Evolutionary conservation across 1,140 invertebrate genomes (phyloP), one percentile per base, ranked within the genome.

Genomic region (Habropoda laboriosa): DNA sequence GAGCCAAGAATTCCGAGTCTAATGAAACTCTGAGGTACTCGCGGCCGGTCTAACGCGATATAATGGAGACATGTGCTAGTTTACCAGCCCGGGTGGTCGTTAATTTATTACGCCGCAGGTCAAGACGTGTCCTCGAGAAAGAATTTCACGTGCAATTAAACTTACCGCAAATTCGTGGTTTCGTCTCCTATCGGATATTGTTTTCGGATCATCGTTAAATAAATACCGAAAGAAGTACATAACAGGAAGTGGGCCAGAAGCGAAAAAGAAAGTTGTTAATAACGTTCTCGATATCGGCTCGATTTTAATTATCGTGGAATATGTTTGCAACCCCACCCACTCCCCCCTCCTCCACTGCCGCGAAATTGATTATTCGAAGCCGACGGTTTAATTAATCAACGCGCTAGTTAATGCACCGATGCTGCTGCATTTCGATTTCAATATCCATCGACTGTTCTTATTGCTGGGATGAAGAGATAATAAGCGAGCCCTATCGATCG

Each of bases 11-110:
- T 83, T 67, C 51, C 16, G 18, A 47, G 63, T 82, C 70, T 83
- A 86, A 86, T 86, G 86, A 83, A 86, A 86, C 57, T 78, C n/a
- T 77, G 32, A 45, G 57, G 67, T 76, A 79, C 73, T 45, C 61
- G 58, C 27, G 45, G 8, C 7, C 21, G 57, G 40, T 30, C 47
- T 35, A 49, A 57, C 13, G 32, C 35, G 32, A 61, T 42, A 60
- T 73, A 81, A 79, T 47, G 53, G 61, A 32, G 47, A 55, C 2
- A 74, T 40, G 21, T 67, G 51, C 49, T 53, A 38, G 27, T 38
- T n/a, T 18, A 27, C 49, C 58, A 21, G 27, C 24, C n/a, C n/a
- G 24, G 24, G 13, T 21, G 32, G 40, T 66, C 78, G 68, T 85
- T 76, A 80, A 80, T 85, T 53, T 24, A 51, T 64, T 45, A 21